Evolutionary conservation across 2,888 invertebrate species (phyloP).

Genomic region (Orgyia antiqua): DNA sequence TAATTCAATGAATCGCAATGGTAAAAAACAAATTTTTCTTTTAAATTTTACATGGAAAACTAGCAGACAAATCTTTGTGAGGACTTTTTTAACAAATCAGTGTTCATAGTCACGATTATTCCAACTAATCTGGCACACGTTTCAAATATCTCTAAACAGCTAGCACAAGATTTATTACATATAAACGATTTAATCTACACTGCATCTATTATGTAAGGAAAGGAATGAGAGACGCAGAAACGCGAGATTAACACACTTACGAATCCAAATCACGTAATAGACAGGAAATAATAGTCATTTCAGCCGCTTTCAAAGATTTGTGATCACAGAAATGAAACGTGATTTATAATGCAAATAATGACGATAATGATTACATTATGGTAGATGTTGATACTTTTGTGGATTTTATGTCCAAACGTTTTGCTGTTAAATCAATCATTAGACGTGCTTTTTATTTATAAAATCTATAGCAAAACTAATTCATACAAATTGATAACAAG

Average conservation of each 20-base stretch:
- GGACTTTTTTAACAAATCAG: not conserved
- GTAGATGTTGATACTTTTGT: conserved; percentile 28
- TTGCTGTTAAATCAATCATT: conserved; percentile 20
- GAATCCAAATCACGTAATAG: conserved; percentile 30
- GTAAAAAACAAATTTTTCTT: conserved; percentile 14
- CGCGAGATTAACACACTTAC: conserved; percentile 23
- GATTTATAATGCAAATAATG: conserved; percentile 35
- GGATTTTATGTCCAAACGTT: conserved; percentile 27
- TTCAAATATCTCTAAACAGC: too few species aligned
- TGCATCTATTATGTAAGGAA: conserved; percentile 35
- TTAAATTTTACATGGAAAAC: conserved; percentile 6
- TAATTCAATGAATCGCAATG: conserved; percentile 15
- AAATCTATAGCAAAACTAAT: conserved; percentile 12
- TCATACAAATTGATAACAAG: conserved; percentile 13
- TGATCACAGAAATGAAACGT: conserved; percentile 33
- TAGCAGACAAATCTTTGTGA: not conserved
- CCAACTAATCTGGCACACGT: too few species aligned
- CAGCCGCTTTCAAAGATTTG: conserved; percentile 24
- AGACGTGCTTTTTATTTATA: conserved; percentile 26
- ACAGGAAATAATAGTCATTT: conserved; percentile 29
- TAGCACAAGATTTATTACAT: too few species aligned
- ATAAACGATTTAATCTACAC: conserved; percentile 31
- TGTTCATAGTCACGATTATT: not conserved
- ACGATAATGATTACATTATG: conserved; percentile 26
- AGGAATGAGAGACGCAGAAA: conserved; percentile 19